Percentiles rank a stretch among this genome's conserved stretches.
Evolutionary conservation across 2,888 invertebrate species (phyloP).

Genomic region (Resseliella maxima): DNA sequence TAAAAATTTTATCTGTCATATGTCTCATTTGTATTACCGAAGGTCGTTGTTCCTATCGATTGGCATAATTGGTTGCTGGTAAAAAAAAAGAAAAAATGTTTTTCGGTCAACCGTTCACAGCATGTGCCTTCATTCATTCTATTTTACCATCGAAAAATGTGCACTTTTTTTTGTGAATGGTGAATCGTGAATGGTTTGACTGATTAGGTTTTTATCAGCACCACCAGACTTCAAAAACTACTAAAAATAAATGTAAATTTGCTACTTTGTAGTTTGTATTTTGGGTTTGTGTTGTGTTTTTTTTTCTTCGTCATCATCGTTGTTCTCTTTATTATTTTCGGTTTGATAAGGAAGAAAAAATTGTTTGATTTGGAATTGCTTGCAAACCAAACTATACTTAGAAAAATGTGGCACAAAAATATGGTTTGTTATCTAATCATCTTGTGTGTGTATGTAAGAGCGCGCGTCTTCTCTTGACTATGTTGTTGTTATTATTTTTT

Average conservation of each 20-base stretch:
- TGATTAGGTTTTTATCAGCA: no score
- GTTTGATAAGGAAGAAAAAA: background rate
- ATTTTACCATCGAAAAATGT: background rate
- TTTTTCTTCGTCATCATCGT: no score
- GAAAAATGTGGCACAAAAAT: background rate
- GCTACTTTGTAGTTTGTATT: no score
- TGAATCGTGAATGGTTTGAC: no score
- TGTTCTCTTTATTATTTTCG: no score
- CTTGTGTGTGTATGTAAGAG: background rate
- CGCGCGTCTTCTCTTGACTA: background rate
- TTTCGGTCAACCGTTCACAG: background rate
- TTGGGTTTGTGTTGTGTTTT: background rate
- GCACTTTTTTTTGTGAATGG: no score
- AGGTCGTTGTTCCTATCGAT: conserved; percentile 9
- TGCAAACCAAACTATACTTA: background rate
- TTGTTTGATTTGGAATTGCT: background rate
- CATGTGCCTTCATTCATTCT: background rate
- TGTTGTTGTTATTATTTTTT: background rate
- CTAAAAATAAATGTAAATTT: background rate
- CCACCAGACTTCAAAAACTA: no score
- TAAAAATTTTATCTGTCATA: background rate
- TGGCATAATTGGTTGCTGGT: background rate
- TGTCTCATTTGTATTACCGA: background rate
- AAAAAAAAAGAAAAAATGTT: background rate
- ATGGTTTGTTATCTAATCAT: background rate